Conservation (phyloP, 2,797 vertebrate genomes). For the Micropoecilia bifurca region DNA sequence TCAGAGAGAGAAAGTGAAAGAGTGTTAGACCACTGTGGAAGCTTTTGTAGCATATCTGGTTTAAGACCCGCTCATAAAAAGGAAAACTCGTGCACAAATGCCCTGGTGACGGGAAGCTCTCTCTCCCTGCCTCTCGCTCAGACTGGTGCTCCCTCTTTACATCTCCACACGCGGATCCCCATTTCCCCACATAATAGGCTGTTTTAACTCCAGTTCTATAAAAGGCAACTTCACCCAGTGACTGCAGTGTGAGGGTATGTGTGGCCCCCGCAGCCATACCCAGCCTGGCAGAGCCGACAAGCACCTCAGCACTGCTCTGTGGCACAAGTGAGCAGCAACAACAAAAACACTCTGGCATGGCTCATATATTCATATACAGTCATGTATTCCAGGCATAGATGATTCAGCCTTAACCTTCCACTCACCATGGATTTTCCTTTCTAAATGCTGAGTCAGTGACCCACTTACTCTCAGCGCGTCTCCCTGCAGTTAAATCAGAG, state of each 20-base stretch:
- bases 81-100: conserved; percentile 10
- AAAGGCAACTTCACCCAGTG: conserved; percentile 37
- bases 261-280: conserved; percentile 19
- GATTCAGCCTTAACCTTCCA: conserved; percentile 18
- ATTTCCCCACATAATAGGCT: not conserved
- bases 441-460: conserved; percentile 57
- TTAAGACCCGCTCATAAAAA: conserved; percentile 17
- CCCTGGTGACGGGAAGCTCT: not conserved
- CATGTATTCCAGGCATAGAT: not conserved
- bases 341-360: not conserved
- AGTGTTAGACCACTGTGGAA: not conserved
- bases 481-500: conserved; percentile 34
- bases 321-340: conserved; percentile 25
- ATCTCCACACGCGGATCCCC: not conserved
- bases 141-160: not conserved
- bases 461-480: conserved; percentile 40
- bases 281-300: conserved; percentile 26
- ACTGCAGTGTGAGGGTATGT: conserved; percentile 36
- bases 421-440: conserved; percentile 13
- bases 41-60: conserved; percentile 6
- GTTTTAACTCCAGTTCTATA: conserved; percentile 29
- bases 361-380: not conserved
- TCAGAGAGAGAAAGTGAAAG: not conserved
- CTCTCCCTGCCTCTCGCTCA: not conserved
- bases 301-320: conserved; percentile 38